phyloP scores from a whole-genome alignment of 1,140 invertebrate species.

The Phocides pigmalion region DNA sequence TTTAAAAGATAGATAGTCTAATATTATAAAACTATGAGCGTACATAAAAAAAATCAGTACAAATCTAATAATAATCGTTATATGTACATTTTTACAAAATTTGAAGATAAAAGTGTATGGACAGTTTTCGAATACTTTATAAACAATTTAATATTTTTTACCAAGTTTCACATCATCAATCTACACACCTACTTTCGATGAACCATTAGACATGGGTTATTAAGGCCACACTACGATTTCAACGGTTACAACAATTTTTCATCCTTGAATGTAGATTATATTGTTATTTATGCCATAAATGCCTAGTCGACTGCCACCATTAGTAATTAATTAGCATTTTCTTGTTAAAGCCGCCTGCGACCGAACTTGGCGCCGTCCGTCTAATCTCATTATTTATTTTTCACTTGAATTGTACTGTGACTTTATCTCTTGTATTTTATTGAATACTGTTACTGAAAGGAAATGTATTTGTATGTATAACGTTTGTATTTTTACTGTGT shows the following conservation, averaged over 20 bases:
- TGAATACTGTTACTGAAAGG: no score
- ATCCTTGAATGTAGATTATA: constrained; percentile 14
- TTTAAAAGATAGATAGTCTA: no score
- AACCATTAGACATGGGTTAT: neutral
- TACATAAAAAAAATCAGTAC: no score
- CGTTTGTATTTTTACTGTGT: neutral
- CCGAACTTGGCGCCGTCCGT: constrained; percentile 47
- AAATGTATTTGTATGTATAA: neutral
- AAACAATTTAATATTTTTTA: no score
- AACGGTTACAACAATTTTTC: constrained; percentile 5
- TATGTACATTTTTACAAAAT: no score
- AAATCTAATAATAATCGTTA: no score
- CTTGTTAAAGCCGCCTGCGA: constrained; percentile 48
- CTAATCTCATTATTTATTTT: constrained; percentile 53
- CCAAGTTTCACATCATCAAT: no score
- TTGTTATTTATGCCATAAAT: constrained; percentile 25
- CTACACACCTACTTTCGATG: neutral
- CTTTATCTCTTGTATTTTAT: neutral
- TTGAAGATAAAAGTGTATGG: no score
- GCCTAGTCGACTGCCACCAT: constrained; percentile 40
- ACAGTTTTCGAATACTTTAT: no score
- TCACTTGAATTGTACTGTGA: neutral
- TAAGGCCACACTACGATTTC: constrained; percentile 1
- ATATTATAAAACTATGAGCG: no score
- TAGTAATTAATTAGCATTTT: constrained; percentile 50